Evolutionary conservation across 2,113 vertebrate species (phyloP).

Genomic region (Nesoenas mayeri): DNA sequence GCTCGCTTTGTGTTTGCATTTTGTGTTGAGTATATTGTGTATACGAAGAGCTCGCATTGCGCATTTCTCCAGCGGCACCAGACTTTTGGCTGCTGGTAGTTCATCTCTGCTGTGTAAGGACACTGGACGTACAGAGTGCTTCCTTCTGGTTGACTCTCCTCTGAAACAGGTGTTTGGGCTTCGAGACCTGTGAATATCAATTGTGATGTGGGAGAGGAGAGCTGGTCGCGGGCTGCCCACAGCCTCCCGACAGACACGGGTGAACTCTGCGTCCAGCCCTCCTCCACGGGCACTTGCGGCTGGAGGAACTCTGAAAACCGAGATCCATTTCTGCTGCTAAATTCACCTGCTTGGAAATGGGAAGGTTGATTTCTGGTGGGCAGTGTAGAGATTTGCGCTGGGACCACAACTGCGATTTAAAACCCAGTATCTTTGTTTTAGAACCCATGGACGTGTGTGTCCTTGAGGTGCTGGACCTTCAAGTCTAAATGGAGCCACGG

Average conservation of each 20-base stretch:
- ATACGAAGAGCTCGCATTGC: accelerated
- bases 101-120: neutral
- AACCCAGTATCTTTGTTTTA: neutral
- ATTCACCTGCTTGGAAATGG: neutral
- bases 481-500: accelerated
- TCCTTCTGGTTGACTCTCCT: neutral
- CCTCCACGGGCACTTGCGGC: accelerated
- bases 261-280: neutral
- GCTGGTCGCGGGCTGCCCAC: neutral
- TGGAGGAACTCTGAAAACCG: neutral
- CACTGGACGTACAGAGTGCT: constrained; percentile 16
- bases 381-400: neutral
- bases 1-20: too few relatives aligned
- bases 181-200: constrained; percentile 30
- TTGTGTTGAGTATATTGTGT: accelerated
- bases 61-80: neutral
- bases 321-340: neutral
- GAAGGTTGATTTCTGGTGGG: neutral
- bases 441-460: neutral
- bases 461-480: neutral
- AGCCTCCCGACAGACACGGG: accelerated
- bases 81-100: accelerated
- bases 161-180: accelerated
- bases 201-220: neutral
- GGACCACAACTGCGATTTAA: neutral